phyloP scores from a whole-genome alignment of 2,113 vertebrate species.

The Galemys pyrenaicus region DNA sequence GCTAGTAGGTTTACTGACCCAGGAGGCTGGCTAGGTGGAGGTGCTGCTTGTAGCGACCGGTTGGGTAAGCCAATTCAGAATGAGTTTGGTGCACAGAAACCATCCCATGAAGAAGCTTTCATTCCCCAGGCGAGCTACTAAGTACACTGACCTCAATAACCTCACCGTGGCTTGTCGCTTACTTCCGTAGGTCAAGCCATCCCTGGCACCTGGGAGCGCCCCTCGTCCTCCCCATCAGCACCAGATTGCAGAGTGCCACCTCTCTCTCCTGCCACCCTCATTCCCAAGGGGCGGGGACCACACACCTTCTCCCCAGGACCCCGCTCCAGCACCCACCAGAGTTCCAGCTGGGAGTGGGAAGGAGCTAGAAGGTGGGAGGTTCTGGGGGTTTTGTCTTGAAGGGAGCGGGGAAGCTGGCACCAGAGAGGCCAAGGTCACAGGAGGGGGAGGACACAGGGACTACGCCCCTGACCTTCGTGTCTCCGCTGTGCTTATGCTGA shows the following conservation, averaged over 20 bases:
- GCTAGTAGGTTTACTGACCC: background rate
- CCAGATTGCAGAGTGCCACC: background rate
- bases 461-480: background rate
- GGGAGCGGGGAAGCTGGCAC: background rate
- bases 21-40: background rate
- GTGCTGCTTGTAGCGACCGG: background rate
- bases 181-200: background rate
- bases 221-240: background rate
- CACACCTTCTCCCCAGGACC: background rate
- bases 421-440: rapidly evolving
- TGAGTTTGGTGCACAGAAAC: background rate
- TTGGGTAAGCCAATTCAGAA: background rate
- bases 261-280: no score
- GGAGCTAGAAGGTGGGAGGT: background rate
- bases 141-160: background rate
- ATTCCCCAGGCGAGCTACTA: background rate
- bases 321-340: background rate
- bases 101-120: background rate
- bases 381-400: background rate
- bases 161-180: background rate
- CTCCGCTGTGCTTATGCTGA: no score
- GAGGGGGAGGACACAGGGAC: rapidly evolving
- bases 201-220: background rate
- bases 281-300: no score
- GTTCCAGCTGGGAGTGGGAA: background rate